phyloP scores from a whole-genome alignment of 2,113 vertebrate species.

The Parotia lawesii region DNA sequence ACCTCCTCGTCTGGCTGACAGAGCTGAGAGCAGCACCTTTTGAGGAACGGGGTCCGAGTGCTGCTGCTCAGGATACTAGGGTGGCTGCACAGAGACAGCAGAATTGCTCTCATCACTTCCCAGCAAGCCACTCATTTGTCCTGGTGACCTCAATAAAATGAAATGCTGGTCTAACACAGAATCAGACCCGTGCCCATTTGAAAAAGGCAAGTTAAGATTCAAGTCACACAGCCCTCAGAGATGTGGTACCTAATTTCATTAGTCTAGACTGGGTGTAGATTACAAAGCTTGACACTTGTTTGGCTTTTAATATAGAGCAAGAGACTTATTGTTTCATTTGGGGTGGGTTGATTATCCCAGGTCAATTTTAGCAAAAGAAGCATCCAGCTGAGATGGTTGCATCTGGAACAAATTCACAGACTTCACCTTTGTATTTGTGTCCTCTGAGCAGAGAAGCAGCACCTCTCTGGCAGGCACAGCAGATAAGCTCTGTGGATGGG shows the following conservation, averaged over 20 bases:
- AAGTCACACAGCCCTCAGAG: background rate
- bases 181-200: background rate
- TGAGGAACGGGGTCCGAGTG: rapidly evolving
- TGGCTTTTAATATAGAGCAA: background rate
- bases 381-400: background rate
- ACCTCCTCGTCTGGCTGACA: background rate
- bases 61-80: background rate
- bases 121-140: background rate
- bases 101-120: background rate
- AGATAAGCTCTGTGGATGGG: background rate
- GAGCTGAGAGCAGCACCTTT: background rate
- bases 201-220: background rate
- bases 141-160: background rate
- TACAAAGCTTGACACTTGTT: background rate
- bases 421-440: background rate
- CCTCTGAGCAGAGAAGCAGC: background rate
- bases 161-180: background rate
- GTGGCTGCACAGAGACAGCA: background rate
- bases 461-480: background rate
- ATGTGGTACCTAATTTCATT: background rate
- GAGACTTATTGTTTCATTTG: background rate
- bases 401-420: background rate
- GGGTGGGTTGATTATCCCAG: background rate
- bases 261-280: background rate
- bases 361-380: background rate